Evolutionary conservation across 2,113 vertebrate species (phyloP), one percentile per base, ranked within the genome.

Genomic region (Jaculus jaculus): DNA sequence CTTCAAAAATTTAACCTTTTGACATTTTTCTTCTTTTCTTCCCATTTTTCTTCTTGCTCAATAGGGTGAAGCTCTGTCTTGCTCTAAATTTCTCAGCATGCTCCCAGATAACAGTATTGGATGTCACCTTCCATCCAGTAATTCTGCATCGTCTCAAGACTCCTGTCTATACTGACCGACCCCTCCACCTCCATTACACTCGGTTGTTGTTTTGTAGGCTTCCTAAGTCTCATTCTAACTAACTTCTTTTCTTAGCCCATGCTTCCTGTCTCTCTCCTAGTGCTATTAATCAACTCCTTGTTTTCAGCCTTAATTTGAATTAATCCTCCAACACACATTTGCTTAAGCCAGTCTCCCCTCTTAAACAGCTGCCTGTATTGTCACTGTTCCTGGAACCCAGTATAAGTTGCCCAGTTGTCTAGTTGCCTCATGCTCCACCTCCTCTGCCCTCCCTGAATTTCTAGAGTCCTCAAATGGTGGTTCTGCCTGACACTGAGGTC

Each of bases 1-100:
- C 3, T 93, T 73, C 51, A 71, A 60, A 58, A 87, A 92, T 16
- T 74, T 66, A 24, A 21, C 47, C 37, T 71, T 42, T 66, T 75
- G 60, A 69, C 30, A 4, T 32, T 58, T 60, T 71, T 23, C 13
- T 74, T 32, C 32, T 69, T 32, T n/a, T n/a, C 42, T 51, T 34
- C 74, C 51, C 21, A 18, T 32, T 47, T 42, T 32, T 21, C 8
- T 12, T 42, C 15, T 54, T 78, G 72, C 66, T 72, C 75, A 66
- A 12, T 71, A 61, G 39, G 74, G 12, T 65, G 13, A 69, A 92
- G 88, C 87, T 72, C n/a, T 80, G 23, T 47, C 58, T 26, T 71
- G 30, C 65, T 89, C 1, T 32, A 74, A 42, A 24, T 18, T 37
- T 34, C 74, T 65, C n/a, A 26, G 4, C 66, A 66, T 34, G 61